These are phyloP conservation scores for Sterrhoptilus dennistouni DNA, from an alignment of 2,113 vertebrate species.

Conservation along the genomic window DNA sequence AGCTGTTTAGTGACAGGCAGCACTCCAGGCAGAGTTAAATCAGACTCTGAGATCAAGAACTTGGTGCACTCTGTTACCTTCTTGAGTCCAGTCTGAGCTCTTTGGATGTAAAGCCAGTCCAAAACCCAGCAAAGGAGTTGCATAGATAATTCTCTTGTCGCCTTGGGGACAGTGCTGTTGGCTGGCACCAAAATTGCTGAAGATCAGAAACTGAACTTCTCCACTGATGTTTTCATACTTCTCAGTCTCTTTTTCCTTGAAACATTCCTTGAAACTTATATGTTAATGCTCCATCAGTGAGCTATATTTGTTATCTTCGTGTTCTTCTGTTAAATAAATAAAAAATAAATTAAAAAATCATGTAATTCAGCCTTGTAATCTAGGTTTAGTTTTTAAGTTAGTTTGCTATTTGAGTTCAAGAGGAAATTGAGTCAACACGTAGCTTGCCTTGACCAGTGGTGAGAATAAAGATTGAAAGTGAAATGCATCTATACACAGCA, in stretches of 20 bases:
- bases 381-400: neutral
- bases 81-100: neutral
- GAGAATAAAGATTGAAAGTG: neutral
- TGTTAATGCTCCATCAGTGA: neutral
- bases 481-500: neutral
- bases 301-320: neutral
- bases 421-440: neutral
- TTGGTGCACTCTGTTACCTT: neutral
- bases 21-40: neutral
- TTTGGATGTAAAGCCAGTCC: neutral
- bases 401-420: neutral
- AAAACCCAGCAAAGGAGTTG: neutral
- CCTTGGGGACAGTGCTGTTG: accelerated
- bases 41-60: neutral
- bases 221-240: neutral
- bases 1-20: neutral
- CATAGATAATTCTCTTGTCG: neutral
- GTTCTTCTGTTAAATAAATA: neutral
- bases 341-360: neutral
- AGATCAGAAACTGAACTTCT: neutral
- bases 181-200: neutral
- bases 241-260: neutral
- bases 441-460: neutral
- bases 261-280: neutral
- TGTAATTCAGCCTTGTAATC: neutral